A percentile compares a stretch with the other conserved stretches of the same genome.
Conservation (phyloP, 2,113 vertebrate species). For the Nycticebus coucang region DNA sequence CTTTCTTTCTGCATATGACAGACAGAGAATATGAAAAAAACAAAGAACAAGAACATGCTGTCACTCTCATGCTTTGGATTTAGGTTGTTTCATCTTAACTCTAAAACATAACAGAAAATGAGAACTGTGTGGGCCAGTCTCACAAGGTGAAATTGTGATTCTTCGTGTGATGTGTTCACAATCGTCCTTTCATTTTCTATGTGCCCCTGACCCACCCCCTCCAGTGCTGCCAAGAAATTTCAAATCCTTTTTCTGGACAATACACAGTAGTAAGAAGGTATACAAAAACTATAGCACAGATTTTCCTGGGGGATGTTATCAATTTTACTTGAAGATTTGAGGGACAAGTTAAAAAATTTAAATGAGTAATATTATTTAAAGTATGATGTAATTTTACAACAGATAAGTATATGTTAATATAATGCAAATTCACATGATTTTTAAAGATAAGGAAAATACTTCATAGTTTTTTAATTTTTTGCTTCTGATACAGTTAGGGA, state of each 20-base stretch:
- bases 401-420: neutral
- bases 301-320: neutral
- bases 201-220: neutral
- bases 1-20: neutral
- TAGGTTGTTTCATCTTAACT: neutral
- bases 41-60: neutral
- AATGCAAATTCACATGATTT: neutral
- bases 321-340: neutral
- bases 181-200: neutral
- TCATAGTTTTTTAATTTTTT: neutral
- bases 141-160: neutral
- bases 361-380: neutral
- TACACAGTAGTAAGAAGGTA: neutral
- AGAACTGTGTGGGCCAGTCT: neutral
- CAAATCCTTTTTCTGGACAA: neutral
- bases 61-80: neutral
- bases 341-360: neutral
- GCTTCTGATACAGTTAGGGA: neutral
- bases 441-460: constrained; percentile 5
- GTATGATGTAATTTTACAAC: neutral
- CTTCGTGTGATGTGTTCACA: neutral
- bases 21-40: neutral
- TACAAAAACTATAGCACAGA: neutral
- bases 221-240: neutral
- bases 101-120: neutral